Conservation (phyloP, 2,113 vertebrate genomes). For the Riparia riparia region DNA sequence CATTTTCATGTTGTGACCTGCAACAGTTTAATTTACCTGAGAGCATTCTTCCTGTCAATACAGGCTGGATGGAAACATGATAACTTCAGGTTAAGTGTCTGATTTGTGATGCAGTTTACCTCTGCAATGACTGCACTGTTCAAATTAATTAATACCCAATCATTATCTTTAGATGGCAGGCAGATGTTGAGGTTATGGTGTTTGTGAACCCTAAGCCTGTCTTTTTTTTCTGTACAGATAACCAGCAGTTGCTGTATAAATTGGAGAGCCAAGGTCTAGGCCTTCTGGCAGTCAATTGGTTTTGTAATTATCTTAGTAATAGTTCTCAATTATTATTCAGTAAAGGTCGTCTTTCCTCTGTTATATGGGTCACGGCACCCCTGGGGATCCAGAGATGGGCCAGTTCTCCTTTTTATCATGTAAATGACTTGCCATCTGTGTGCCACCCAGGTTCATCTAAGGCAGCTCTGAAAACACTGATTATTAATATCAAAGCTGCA, state of each 20-base stretch:
- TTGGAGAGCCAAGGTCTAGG: conserved; percentile 70
- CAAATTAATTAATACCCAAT: conserved; percentile 78
- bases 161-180: conserved; percentile 72
- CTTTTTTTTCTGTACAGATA: conserved; percentile 64
- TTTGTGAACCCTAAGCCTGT: conserved; percentile 64
- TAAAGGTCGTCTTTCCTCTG: conserved; percentile 63
- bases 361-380: conserved; percentile 70
- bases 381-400: conserved; percentile 45
- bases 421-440: conserved; percentile 75
- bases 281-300: conserved; percentile 70
- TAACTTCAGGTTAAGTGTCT: conserved; percentile 51
- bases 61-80: conserved; percentile 12
- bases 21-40: conserved; percentile 31
- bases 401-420: conserved; percentile 68
- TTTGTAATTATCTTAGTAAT: conserved; percentile 83
- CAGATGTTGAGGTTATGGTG: conserved; percentile 78
- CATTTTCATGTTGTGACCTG: conserved; percentile 37
- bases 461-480: conserved; percentile 34
- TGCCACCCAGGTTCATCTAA: conserved; percentile 53
- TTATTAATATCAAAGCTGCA: conserved; percentile 35
- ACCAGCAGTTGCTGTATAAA: conserved; percentile 68
- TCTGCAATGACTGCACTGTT: conserved; percentile 40
- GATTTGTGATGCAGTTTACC: conserved; percentile 60
- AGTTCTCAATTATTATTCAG: conserved; percentile 79
- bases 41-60: conserved; percentile 7